These are phyloP conservation scores for Antechinus flavipes DNA, from an alignment of 2,113 vertebrate species.

Conservation along the genomic window DNA sequence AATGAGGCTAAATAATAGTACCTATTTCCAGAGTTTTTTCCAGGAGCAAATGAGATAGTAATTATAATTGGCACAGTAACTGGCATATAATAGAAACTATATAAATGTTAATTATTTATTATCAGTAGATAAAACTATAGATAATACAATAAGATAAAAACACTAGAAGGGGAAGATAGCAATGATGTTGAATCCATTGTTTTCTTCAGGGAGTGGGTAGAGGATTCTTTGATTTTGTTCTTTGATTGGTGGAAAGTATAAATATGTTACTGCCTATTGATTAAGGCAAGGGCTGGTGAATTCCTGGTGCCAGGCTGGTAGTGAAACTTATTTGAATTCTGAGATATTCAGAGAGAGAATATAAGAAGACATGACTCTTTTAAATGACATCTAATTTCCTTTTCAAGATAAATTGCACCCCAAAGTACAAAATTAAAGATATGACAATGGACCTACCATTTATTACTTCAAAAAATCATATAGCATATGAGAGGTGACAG, in stretches of 20 bases:
- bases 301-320: neutral
- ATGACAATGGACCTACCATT: neutral
- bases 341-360: neutral
- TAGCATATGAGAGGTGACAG: neutral
- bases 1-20: neutral
- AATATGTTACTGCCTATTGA: neutral
- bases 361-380: neutral
- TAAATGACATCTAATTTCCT: neutral
- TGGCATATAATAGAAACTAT: neutral
- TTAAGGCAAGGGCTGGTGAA: neutral
- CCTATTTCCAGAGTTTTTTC: neutral
- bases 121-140: neutral
- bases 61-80: neutral
- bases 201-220: neutral
- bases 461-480: neutral
- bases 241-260: neutral
- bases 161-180: neutral
- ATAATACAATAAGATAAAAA: neutral
- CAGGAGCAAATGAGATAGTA: neutral
- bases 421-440: neutral
- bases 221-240: neutral
- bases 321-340: neutral
- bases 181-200: neutral
- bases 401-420: neutral
- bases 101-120: neutral